Evolutionary conservation across 2,888 invertebrate genomes (phyloP), one percentile per base, ranked within the genome.

Genomic region (Nephrotoma appendiculata): DNA sequence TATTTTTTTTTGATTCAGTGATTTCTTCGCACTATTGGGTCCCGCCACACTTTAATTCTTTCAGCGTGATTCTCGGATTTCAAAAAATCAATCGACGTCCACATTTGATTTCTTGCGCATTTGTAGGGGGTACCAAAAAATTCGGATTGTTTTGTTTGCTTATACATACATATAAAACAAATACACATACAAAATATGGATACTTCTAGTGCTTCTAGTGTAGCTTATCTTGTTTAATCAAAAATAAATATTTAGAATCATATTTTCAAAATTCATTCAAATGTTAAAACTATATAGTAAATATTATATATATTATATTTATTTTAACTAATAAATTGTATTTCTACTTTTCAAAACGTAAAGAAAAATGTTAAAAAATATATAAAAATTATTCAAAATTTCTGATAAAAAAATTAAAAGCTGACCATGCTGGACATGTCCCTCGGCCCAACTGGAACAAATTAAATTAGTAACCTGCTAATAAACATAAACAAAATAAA

Each of bases 171-270:
- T n/a, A n/a, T n/a, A n/a, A n/a, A n/a, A n/a, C n/a, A n/a, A n/a
- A n/a, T n/a, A n/a, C n/a, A n/a, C n/a, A n/a, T n/a, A n/a, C n/a
- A n/a, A n/a, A n/a, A n/a, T 92, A 94, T 99, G 92, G 98, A 99
- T 92, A 98, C 99, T 87, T 94, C 90, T 85, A 89, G 89, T 89
- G 90, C 99, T 87, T 94, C 90, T 85, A 89, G 89, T 89, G 90
- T 91, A 88, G 89, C 89, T 87, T 91, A 90, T 89, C 87, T 91
- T 88, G 89, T 89, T 87, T 90, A 71, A 71, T 71, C 7, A 71
- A 71, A 31, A 31, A 31, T 31, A 31, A 31, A 31, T 31, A 31
- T 31, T 71, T 71, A 71, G 71, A 71, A 71, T 11, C 31, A 31
- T 71, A 31, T 71, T 31, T 57, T 57, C 57, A 5, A 31, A 31